These are phyloP conservation scores for Mamestra configurata DNA, from an alignment of 1,140 invertebrate genomes.

Conservation along the genomic window DNA sequence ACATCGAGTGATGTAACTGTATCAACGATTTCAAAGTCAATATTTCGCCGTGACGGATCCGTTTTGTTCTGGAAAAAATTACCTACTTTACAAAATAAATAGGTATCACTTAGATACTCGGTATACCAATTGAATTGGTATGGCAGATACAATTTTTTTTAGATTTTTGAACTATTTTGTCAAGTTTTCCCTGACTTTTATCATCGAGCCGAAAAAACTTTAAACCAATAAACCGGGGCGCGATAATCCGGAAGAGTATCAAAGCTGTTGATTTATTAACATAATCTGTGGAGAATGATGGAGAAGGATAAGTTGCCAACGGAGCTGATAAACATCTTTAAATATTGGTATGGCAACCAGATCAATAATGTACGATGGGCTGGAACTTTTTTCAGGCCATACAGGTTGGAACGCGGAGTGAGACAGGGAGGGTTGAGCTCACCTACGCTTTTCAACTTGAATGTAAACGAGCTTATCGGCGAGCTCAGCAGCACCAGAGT, in stretches of 20 bases:
- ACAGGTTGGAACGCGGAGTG: background rate
- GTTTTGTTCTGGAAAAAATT: conserved; percentile 30
- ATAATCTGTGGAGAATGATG: background rate
- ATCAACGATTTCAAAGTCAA: background rate
- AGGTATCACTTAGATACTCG: background rate
- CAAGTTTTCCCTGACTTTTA: too few species aligned
- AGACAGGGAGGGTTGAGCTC: background rate
- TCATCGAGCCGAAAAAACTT: too few species aligned
- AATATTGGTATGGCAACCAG: background rate
- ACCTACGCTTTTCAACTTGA: background rate
- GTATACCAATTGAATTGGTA: background rate
- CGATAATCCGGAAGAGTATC: too few species aligned
- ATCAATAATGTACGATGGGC: background rate
- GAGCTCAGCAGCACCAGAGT: background rate
- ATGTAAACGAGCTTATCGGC: background rate
- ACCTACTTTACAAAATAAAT: conserved; percentile 13
- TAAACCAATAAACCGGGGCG: too few species aligned
- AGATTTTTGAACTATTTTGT: background rate
- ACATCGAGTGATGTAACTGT: background rate
- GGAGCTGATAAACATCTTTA: background rate
- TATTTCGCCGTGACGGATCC: background rate
- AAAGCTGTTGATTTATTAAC: background rate
- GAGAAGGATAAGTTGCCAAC: background rate
- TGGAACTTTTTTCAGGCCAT: background rate
- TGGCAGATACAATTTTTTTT: background rate